phyloP scores from a whole-genome alignment of 2,113 vertebrate species.

The Meriones unguiculatus region DNA sequence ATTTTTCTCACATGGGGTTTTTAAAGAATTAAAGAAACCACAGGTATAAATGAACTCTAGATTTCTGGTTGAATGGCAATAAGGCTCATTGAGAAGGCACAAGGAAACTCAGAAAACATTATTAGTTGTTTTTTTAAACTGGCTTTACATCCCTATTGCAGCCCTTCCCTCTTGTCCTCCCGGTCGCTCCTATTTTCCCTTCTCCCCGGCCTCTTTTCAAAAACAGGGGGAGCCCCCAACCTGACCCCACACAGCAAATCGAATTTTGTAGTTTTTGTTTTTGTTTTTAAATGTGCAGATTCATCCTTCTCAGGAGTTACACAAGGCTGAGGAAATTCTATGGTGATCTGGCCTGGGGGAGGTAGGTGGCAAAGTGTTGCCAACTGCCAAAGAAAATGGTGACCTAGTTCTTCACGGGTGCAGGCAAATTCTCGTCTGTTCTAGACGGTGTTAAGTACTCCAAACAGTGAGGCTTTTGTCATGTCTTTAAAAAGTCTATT shows the following conservation, averaged over 20 bases:
- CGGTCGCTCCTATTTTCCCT: no score
- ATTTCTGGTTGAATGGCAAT: slow-evolving; percentile 43
- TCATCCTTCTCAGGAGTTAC: slow-evolving; percentile 25
- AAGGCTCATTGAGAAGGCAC: slow-evolving; percentile 42
- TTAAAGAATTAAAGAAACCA: slow-evolving; percentile 50
- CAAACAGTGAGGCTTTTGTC: slow-evolving; percentile 34
- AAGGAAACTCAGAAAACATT: not conserved
- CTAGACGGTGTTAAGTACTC: slow-evolving; percentile 51
- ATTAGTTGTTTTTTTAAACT: no score
- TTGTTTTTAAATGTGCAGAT: not conserved
- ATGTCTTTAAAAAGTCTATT: slow-evolving; percentile 55
- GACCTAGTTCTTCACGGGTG: slow-evolving; percentile 42
- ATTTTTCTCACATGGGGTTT: not conserved
- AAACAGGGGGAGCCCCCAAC: no score
- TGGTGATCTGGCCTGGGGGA: not conserved
- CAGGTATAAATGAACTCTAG: not conserved
- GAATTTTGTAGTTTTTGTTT: no score
- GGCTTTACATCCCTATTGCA: no score
- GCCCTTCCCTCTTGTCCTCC: no score
- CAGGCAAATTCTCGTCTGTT: slow-evolving; percentile 35
- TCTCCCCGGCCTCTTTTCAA: no score
- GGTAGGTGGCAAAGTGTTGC: not conserved
- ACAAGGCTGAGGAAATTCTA: not conserved
- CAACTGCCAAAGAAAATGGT: slow-evolving; percentile 43
- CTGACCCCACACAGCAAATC: no score